Percentiles rank a stretch among this genome's conserved stretches.
phyloP scores from a whole-genome alignment of 1,140 invertebrate genomes.

The Trichoplusia ni region DNA sequence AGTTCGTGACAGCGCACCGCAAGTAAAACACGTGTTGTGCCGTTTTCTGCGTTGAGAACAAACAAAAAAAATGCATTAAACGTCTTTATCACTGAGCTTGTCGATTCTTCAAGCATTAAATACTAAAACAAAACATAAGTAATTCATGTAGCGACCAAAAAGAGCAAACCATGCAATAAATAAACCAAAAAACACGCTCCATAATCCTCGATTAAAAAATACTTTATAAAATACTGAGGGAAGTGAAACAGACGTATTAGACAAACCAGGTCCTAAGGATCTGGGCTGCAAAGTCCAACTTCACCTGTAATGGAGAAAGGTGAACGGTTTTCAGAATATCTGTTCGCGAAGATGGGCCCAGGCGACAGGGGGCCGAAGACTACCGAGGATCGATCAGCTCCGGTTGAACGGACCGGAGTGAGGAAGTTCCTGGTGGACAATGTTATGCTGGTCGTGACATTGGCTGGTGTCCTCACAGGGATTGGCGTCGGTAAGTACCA shows the following conservation, averaged over 20 bases:
- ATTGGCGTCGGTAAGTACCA: conserved; percentile 85
- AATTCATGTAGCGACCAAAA: conserved; percentile 16
- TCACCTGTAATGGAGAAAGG: conserved; percentile 79
- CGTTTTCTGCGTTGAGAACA: background rate
- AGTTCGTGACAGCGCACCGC: conserved; percentile 5
- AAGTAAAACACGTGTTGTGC: background rate
- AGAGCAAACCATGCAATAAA: background rate
- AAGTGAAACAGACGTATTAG: conserved; percentile 8
- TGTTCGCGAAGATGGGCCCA: conserved; percentile 87
- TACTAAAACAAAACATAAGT: background rate
- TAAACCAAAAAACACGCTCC: background rate
- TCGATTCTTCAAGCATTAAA: too few species aligned
- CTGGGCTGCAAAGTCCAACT: conserved; percentile 56
- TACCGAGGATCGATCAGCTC: conserved; percentile 81
- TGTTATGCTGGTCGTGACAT: conserved; percentile 88
- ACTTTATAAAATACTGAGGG: conserved; percentile 11
- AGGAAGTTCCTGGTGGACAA: conserved; percentile 88
- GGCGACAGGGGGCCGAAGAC: conserved; percentile 79
- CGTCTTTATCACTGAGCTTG: background rate
- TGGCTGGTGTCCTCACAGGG: conserved; percentile 89
- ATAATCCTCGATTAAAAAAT: conserved; percentile 9
- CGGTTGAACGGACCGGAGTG: conserved; percentile 84
- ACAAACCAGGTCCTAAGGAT: conserved; percentile 55
- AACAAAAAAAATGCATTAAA: background rate
- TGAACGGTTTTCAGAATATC: conserved; percentile 87